Base-by-base conservation (phyloP, 2,797 vertebrate genomes). In the Gymnodraco acuticeps region DNA sequence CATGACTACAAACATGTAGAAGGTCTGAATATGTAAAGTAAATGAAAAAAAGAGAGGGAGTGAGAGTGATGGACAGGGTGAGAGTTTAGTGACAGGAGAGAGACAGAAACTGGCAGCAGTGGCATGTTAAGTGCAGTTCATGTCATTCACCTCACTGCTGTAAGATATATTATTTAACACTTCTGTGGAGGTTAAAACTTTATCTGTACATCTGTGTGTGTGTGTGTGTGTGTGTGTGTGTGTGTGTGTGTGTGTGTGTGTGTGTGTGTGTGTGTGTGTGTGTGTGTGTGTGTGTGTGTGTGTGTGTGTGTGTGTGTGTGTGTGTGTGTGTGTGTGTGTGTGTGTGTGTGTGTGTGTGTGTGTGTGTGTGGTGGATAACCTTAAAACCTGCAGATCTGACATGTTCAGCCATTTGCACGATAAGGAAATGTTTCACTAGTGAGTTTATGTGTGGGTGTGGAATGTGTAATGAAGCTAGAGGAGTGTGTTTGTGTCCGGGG, bases 81-180 rank as follows among this genome's bases (percentile, higher is more conserved):
- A 31, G 20, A 46, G 60, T 58, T 46, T 50, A 70, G 43, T 2
- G 53, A 77, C 43, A 45, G 17, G 47, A 78, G 42, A 20, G 16
- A 66, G 31, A 59, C 15, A 11, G 31, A 46, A 59, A 68, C 50
- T 67, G 46, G 58, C 58, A 77, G 64, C 48, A 56, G 55, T 46
- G 38, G 60, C 64, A 80, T 82, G 89, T 89, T 83, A 86, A 89
- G 74, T 82, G 73, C 63, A 71, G 74, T 73, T 81, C 68, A 64
- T 84, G 79, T 89, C 84, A 79, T 80, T 88, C 75, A 71, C 68
- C 73, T 88, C 72, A 78, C 75, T 5, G n/a, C 68, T 81, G 73
- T 73, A 59, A 64, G 73, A 88, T 91, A 73, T 78, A 90, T 89
- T 81, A 92, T 88, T 88, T 75, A 91, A 84, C 65, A 64, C 45